Evolutionary conservation across 2,797 vertebrate species (phyloP).

Genomic region (Coregonus suidteri): DNA sequence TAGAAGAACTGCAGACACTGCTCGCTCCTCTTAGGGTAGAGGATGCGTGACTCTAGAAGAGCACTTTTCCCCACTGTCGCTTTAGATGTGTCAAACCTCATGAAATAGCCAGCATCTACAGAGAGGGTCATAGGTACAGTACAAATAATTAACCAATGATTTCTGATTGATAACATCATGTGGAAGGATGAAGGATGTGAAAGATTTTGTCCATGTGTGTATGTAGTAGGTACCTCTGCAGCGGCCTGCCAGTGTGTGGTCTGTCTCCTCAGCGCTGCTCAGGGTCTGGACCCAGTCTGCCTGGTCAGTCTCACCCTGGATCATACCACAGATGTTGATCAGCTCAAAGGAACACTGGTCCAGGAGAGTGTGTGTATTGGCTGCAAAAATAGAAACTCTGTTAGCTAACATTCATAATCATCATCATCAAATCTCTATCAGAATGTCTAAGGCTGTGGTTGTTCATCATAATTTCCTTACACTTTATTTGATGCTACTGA

Average conservation of each 20-base stretch:
- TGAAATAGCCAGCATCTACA: constrained; percentile 85
- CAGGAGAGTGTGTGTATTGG: constrained; percentile 81
- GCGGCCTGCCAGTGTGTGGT: constrained; percentile 82
- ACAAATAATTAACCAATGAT: not conserved
- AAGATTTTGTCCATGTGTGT: not conserved
- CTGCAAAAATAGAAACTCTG: constrained; percentile 60
- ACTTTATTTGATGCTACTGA: not conserved
- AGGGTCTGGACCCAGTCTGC: constrained; percentile 81
- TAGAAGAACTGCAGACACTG: constrained; percentile 94
- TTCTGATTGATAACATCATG: not conserved
- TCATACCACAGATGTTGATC: constrained; percentile 91
- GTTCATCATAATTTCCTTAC: not conserved
- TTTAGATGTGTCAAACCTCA: constrained; percentile 77
- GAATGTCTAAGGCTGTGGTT: not conserved
- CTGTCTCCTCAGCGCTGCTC: constrained; percentile 61
- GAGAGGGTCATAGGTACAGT: constrained; percentile 13
- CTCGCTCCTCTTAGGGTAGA: constrained; percentile 82
- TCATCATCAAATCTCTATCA: not conserved
- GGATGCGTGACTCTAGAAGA: constrained; percentile 85
- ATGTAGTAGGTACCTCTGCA: constrained; percentile 79
- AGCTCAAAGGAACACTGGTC: constrained; percentile 90
- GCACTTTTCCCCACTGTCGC: constrained; percentile 70
- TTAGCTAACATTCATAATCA: not conserved
- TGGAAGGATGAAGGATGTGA: not conserved
- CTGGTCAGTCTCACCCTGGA: constrained; percentile 80